Evolutionary conservation across 1,140 invertebrate species (phyloP).

Genomic region (Apis florea): DNA sequence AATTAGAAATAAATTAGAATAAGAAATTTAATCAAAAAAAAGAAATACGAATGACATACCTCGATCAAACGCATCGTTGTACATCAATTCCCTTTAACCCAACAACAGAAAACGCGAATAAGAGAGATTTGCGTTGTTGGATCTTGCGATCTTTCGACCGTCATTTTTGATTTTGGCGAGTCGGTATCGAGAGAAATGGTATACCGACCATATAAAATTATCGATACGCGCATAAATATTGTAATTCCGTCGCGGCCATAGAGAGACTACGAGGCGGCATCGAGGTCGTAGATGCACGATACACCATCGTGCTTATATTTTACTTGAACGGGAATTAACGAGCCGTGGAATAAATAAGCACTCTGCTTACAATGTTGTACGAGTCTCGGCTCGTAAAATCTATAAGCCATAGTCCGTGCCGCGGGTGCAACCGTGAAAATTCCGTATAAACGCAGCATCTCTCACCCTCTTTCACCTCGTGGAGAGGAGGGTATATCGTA

Average conservation of each 20-base stretch:
- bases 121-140: too few species aligned
- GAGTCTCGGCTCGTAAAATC: conserved; percentile 54
- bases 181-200: neutral
- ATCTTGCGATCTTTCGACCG: neutral
- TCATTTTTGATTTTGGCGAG: neutral
- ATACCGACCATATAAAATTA: conserved; percentile 31
- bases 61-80: neutral
- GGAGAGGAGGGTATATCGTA: neutral
- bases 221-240: conserved; percentile 27
- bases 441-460: neutral
- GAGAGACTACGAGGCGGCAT: neutral
- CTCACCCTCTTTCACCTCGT: neutral
- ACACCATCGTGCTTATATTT: conserved; percentile 38
- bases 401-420: conserved; percentile 44
- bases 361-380: conserved; percentile 56
- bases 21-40: too few species aligned
- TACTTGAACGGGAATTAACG: conserved; percentile 58
- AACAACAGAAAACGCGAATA: neutral
- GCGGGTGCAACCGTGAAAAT: conserved; percentile 47
- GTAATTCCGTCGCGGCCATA: neutral
- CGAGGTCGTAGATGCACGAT: neutral
- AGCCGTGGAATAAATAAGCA: conserved; percentile 60
- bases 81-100: conserved; percentile 13
- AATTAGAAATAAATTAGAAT: too few species aligned
- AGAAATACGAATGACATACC: too few species aligned